These are phyloP conservation scores for Ernsta delagoae DNA, from an alignment of 2,888 invertebrate genomes.

Conservation along the genomic window DNA sequence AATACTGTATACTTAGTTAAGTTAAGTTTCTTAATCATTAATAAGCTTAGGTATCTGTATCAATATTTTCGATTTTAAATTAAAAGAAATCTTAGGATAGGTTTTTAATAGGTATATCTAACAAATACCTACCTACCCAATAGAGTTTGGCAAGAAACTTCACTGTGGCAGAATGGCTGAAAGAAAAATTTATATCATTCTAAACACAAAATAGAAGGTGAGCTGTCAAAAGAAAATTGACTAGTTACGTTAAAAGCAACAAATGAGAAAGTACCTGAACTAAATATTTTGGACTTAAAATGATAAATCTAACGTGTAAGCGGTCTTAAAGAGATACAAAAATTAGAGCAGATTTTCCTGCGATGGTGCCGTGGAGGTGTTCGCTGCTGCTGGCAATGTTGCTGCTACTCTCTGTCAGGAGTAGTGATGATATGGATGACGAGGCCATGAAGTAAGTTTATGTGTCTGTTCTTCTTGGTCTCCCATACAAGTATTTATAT, in stretches of 20 bases:
- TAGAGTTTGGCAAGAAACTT: too few relatives aligned
- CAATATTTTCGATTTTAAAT: too few relatives aligned
- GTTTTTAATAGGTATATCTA: too few relatives aligned
- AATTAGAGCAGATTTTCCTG: slow-evolving; percentile 42
- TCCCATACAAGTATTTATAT: too few relatives aligned
- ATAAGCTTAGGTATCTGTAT: too few relatives aligned
- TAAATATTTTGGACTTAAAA: slow-evolving; percentile 63
- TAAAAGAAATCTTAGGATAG: too few relatives aligned
- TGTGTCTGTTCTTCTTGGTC: too few relatives aligned
- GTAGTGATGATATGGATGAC: slow-evolving; percentile 59
- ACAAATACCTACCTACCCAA: too few relatives aligned
- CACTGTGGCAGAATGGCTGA: slow-evolving; percentile 30
- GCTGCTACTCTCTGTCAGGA: slow-evolving; percentile 61
- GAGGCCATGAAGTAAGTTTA: slow-evolving; percentile 35
- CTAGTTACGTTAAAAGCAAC: slow-evolving; percentile 34
- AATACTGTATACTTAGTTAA: too few relatives aligned
- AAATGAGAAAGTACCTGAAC: slow-evolving; percentile 29
- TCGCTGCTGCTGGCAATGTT: slow-evolving; percentile 66
- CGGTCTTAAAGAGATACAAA: slow-evolving; percentile 41
- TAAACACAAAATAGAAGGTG: slow-evolving; percentile 62
- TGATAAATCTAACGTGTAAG: slow-evolving; percentile 71
- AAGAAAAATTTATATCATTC: slow-evolving; percentile 66
- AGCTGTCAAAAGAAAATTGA: slow-evolving; percentile 62
- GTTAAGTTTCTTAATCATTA: too few relatives aligned
- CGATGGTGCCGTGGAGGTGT: slow-evolving; percentile 73